Base-by-base conservation (phyloP, 2,797 vertebrate genomes). In the Pogoniulus pusillus region DNA sequence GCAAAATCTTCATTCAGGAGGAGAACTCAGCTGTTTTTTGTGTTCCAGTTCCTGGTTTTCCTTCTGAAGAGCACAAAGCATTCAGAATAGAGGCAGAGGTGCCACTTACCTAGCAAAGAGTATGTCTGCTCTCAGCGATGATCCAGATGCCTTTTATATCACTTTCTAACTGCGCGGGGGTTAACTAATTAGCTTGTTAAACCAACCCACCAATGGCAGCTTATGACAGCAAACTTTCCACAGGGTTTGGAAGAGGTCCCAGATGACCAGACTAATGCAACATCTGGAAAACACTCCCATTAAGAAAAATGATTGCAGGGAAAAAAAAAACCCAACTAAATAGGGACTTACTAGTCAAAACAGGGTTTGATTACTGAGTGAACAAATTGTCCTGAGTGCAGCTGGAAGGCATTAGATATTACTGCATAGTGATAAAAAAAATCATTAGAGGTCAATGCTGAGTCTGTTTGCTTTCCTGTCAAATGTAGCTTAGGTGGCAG, bases 241-340 rank as follows among this genome's bases (percentile, higher is more conserved):
- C 96, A 96, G 85, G 82, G 93, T 37, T 78, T 98, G 97, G 98
- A 97, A 94, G 68, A 66, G 65, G 71, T 94, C 97, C 97, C 95
- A 69, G 96, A 95, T 78, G 95, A 96, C 97, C 94, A 96, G 97
- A 95, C 96, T 96, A 96, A 77, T 82, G 93, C 95, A 98, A 97
- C 97, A 98, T 97, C 97, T 97, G 97, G 97, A 97, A 98, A 98
- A 97, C 94, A 97, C 96, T 96, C 96, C 96, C 96, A 96, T 97
- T 97, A 97, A 97, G 94, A 96, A 97, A 97, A 97, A 94, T 66
- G 71, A 97, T 96, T 96, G 95, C 96, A 97, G 96, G n/a, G n/a
- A n/a, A 96, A 97, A 96, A 96, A 96, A 91, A n/a, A n/a, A n/a
- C n/a, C 92, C n/a, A n/a, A n/a, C n/a, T 96, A 97, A 96, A 96